Percentiles rank a stretch among this genome's conserved stretches.
Conservation (phyloP, 2,797 vertebrate genomes). For the Pipistrellus kuhlii region DNA sequence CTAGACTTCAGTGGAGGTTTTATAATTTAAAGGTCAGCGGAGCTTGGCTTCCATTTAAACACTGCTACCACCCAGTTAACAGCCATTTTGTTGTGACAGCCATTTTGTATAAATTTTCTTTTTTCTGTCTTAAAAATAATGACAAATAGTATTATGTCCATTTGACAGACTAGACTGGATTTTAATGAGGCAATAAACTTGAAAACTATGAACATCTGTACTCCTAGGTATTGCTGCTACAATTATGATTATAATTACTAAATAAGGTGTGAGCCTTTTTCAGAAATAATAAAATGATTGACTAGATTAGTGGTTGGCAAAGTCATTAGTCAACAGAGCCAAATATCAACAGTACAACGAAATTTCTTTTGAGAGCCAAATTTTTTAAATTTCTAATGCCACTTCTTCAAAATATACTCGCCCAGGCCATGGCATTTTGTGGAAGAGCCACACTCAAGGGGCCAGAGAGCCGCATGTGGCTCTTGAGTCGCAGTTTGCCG, state of each 20-base stretch:
- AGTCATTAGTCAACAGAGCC: no score
- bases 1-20: neutral
- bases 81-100: neutral
- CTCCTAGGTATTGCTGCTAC: neutral
- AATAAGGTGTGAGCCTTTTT: neutral
- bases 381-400: no score
- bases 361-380: no score
- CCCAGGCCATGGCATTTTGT: no score
- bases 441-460: no score
- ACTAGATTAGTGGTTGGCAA: neutral
- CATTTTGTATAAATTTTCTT: neutral
- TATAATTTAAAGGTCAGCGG: neutral
- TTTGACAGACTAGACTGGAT: neutral
- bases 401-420: no score
- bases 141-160: neutral
- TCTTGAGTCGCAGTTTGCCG: no score
- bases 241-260: neutral
- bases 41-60: neutral
- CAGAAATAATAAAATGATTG: neutral
- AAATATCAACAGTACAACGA: no score
- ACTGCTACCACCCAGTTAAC: neutral
- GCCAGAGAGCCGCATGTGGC: no score
- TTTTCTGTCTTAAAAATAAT: slow-evolving; percentile 7
- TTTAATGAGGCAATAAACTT: neutral
- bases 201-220: neutral